Base-by-base conservation (phyloP, 2,113 vertebrate genomes). In the Addax nasomaculatus region DNA sequence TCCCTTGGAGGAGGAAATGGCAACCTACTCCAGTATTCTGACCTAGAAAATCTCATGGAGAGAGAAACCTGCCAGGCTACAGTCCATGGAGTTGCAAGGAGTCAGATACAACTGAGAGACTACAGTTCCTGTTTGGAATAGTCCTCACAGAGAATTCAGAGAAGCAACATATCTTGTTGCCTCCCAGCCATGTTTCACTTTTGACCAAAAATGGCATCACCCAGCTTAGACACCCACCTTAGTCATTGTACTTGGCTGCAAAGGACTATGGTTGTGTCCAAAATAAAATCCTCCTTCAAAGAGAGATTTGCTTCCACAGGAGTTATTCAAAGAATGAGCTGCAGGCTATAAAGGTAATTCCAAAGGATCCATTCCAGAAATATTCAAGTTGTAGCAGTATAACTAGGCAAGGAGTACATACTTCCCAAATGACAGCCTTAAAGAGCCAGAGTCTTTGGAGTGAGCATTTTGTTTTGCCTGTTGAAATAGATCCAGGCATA, bases 181-280 rank as follows among this genome's bases (percentile, higher is more conserved):
- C 62, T 96, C 23, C 6, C 43, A 57, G 33, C 30, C 10, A 2
- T 78, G 57, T 62, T 97, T 93, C 55, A 85, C 76, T 96, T 98
- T 96, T 95, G 7, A 92, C 92, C 90, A 93, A 97, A 96, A 96
- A 95, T 97, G 94, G 94, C 79, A 90, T 96, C 45, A 23, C 64
- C 53, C 36, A 57, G 49, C 57, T 91, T 88, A 73, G 49, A 85
- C 1, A 78, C 47, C 36, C 43, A 90, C 78, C 49, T 95, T 95
- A 83, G 43, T 93, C 95, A 95, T 85, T 55, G 2, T 64, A 70
- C n/a, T 92, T 96, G 92, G 84, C 70, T 73, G 53, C 67, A 64
- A 86, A 92, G 33, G 39, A 58, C 70, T 86, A 89, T 84, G 62
- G n/a, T 83, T 91, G 43, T 45, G 23, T 89, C 49, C 43, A 55